Percentiles rank a stretch among this genome's conserved stretches.
phyloP scores from a whole-genome alignment of 2,888 invertebrate species.

The Oegoconia quadripuncta region DNA sequence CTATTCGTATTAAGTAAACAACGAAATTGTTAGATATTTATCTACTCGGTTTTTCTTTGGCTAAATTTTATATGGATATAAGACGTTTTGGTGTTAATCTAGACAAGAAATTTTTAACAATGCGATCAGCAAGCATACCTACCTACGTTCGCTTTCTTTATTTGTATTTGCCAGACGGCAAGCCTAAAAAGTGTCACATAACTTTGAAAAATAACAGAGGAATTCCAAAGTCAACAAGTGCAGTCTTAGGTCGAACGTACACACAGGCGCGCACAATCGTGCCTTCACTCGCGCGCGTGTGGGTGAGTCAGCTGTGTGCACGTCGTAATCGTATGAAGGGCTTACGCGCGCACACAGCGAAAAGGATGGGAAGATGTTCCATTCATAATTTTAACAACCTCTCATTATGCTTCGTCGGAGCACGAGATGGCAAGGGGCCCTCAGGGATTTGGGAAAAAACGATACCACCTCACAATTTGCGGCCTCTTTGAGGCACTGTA shows the following conservation, averaged over 20 bases:
- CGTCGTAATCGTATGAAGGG: constrained; percentile 3
- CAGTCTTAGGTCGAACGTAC: not conserved
- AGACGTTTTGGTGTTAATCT: too few species aligned
- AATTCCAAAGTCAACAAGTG: constrained; percentile 20
- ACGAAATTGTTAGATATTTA: too few species aligned
- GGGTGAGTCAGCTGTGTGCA: constrained; percentile 13
- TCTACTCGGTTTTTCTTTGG: too few species aligned
- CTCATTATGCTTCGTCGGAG: constrained; percentile 61
- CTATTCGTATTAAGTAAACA: too few species aligned
- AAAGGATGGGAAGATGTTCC: constrained; percentile 29
- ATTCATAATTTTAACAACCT: constrained; percentile 75
- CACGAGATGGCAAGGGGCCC: constrained; percentile 49
- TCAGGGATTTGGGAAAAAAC: constrained; percentile 43
- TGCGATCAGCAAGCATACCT: too few species aligned
- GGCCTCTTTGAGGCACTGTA: constrained; percentile 27
- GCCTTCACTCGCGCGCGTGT: constrained; percentile 2
- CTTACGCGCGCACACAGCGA: constrained; percentile 12
- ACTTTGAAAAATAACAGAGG: constrained; percentile 20
- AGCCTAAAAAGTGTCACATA: constrained; percentile 2
- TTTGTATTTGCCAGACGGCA: not conserved
- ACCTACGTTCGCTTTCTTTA: too few species aligned
- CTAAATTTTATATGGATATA: too few species aligned
- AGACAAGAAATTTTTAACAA: too few species aligned
- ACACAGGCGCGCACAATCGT: constrained; percentile 4
- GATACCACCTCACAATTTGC: constrained; percentile 35